Evolutionary conservation across 2,797 vertebrate species (phyloP).

Genomic region (Eulemur albifrons): DNA sequence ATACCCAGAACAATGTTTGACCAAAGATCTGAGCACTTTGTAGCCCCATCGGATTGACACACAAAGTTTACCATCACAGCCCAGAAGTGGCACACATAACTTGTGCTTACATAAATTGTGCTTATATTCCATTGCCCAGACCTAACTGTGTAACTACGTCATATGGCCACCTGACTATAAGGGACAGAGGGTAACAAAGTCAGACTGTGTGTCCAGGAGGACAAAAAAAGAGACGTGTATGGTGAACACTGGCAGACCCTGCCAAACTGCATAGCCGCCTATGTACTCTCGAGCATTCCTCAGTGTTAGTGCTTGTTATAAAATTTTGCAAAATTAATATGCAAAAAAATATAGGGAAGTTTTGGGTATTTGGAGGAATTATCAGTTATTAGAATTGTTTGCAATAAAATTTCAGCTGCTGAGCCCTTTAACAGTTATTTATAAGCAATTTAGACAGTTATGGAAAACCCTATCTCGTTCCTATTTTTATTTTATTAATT

Average conservation of each 20-base stretch:
- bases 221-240: too few species aligned
- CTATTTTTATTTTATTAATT: not conserved
- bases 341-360: not conserved
- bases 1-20: not conserved
- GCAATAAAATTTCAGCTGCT: not conserved
- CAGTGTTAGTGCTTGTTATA: not conserved
- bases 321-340: not conserved
- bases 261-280: not conserved
- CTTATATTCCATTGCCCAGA: not conserved
- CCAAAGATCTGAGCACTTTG: not conserved
- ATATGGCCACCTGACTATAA: not conserved
- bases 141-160: not conserved
- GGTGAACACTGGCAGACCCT: not conserved
- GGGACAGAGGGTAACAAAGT: not conserved
- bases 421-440: not conserved
- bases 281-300: not conserved
- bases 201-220: not conserved
- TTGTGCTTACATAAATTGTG: not conserved
- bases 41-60: not conserved
- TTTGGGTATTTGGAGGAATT: not conserved
- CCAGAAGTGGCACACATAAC: not conserved
- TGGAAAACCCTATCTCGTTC: not conserved
- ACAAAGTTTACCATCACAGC: not conserved
- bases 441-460: not conserved
- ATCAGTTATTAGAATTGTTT: not conserved